phyloP scores from a whole-genome alignment of 2,888 invertebrate species.

The Ischnus inquisitorius region DNA sequence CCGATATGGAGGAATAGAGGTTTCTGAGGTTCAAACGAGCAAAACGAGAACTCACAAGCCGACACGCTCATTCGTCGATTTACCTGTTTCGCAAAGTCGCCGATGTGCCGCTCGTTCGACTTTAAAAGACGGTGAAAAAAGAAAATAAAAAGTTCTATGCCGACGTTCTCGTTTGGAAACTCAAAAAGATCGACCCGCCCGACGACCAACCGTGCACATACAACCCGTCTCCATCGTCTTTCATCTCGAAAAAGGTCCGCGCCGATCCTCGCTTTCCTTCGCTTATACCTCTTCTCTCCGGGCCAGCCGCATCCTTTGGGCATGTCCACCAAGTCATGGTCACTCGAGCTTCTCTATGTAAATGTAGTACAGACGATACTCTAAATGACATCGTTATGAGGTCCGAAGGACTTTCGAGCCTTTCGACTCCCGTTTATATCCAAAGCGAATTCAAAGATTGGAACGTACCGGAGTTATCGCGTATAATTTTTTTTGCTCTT shows the following conservation, averaged over 20 bases:
- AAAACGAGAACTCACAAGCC: background rate
- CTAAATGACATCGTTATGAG: background rate
- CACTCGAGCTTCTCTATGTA: conserved; percentile 3
- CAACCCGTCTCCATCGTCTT: background rate
- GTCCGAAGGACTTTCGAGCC: background rate
- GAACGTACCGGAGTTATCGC: too few species aligned
- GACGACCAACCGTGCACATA: too few species aligned
- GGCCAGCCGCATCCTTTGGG: background rate
- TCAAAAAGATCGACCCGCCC: background rate
- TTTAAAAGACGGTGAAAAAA: background rate
- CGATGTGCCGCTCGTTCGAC: background rate
- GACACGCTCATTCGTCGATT: conserved; percentile 8
- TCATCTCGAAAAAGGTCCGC: conserved; percentile 37
- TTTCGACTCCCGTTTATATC: background rate
- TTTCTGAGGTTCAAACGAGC: conserved; percentile 11
- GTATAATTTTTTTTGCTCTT: conserved; percentile 7
- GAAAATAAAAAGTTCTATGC: conserved; percentile 3
- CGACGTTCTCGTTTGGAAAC: background rate
- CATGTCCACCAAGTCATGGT: background rate
- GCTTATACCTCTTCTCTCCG: background rate
- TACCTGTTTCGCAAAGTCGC: background rate
- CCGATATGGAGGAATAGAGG: background rate
- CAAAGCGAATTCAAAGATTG: too few species aligned
- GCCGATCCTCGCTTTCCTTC: background rate
- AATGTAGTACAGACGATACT: background rate